These are phyloP conservation scores for Cebuella pygmaea DNA, from an alignment of 2,797 vertebrate species.

Conservation along the genomic window DNA sequence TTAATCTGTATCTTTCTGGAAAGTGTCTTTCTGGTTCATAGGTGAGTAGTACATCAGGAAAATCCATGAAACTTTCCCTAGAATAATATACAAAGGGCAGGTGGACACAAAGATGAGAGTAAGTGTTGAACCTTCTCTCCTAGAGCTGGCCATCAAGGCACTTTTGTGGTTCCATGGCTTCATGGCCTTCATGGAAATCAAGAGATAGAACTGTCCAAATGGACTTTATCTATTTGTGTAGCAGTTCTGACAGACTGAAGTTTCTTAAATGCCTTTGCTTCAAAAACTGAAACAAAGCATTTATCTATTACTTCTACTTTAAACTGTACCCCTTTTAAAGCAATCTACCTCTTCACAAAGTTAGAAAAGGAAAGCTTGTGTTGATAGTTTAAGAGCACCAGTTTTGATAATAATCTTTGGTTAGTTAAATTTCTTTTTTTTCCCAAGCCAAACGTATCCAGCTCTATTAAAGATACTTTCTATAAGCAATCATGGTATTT, in stretches of 20 bases:
- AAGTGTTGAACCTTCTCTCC: background rate
- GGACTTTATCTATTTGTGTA: background rate
- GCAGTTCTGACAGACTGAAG: background rate
- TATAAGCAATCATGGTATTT: too few relatives aligned
- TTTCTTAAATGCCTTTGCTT: background rate
- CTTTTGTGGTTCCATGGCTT: background rate
- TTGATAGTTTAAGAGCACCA: background rate
- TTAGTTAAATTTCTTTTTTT: background rate
- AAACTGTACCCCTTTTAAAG: background rate
- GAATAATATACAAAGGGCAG: background rate
- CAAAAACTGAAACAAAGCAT: background rate
- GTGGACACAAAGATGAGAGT: background rate
- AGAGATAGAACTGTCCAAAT: background rate
- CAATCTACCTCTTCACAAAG: background rate
- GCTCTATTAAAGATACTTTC: too few relatives aligned
- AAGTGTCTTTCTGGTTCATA: background rate
- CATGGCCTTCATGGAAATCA: background rate
- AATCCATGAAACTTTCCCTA: background rate
- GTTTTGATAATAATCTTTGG: constrained; percentile 6
- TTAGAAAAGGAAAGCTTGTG: background rate
- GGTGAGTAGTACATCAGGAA: background rate
- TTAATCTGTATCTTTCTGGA: background rate
- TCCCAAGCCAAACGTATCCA: too few relatives aligned
- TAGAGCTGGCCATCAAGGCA: background rate
- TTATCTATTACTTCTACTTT: background rate